Evolutionary conservation across 2,888 invertebrate genomes (phyloP).

Genomic region (Leucoptera coffeella): DNA sequence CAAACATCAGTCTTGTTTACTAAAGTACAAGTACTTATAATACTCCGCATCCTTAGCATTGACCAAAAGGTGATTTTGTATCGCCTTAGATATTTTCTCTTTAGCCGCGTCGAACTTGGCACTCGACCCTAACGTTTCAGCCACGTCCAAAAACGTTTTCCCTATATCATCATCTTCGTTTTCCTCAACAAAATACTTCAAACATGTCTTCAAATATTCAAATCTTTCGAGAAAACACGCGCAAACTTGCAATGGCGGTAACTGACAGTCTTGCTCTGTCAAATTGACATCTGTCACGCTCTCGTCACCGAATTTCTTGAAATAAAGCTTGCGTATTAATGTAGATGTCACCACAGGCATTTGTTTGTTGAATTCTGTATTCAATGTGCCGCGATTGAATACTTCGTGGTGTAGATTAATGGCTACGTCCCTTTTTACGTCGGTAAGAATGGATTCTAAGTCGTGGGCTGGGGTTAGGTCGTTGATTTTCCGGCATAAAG

Average conservation of each 20-base stretch:
- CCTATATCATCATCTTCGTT: slow-evolving; percentile 16
- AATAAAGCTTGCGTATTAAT: slow-evolving; percentile 20
- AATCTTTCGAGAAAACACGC: slow-evolving; percentile 18
- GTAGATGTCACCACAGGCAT: slow-evolving; percentile 21
- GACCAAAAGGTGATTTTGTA: slow-evolving; percentile 1
- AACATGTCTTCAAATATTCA: slow-evolving; percentile 17
- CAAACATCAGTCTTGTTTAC: too few species aligned
- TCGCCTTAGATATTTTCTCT: slow-evolving; percentile 11
- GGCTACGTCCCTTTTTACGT: slow-evolving; percentile 25
- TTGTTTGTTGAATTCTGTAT: slow-evolving; percentile 19
- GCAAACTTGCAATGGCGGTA: slow-evolving; percentile 13
- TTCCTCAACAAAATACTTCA: slow-evolving; percentile 15
- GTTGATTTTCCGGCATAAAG: slow-evolving; percentile 22
- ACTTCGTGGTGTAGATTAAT: slow-evolving; percentile 16
- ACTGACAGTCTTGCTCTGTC: background rate
- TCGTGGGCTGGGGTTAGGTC: slow-evolving; percentile 15
- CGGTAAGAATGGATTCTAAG: slow-evolving; percentile 24
- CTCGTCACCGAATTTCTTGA: slow-evolving; percentile 9
- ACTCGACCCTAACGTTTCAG: slow-evolving; percentile 14
- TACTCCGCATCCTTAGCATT: slow-evolving; percentile 10
- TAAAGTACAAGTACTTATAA: slow-evolving; percentile 21
- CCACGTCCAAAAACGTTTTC: slow-evolving; percentile 12
- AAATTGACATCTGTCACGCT: background rate
- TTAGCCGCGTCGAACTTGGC: slow-evolving; percentile 15
- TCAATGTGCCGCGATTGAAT: slow-evolving; percentile 13